These are phyloP conservation scores for Melinaea marsaeus DNA, from an alignment of 2,888 invertebrate species.

Conservation along the genomic window DNA sequence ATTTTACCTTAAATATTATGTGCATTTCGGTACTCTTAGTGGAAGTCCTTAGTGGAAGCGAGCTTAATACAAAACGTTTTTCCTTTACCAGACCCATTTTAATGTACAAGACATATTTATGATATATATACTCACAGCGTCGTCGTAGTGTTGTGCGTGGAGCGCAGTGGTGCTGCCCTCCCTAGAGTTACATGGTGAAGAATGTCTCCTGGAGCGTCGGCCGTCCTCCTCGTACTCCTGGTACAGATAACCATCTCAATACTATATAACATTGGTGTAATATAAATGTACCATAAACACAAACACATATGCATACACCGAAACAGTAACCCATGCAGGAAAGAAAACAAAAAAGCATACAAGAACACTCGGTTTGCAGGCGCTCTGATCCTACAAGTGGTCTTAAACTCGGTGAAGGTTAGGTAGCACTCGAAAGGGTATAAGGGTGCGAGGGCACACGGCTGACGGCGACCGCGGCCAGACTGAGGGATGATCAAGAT, in stretches of 20 bases:
- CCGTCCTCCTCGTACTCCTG: conserved; percentile 85
- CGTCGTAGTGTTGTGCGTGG: conserved; percentile 80
- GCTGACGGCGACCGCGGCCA: conserved; percentile 49
- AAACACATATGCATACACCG: conserved; percentile 24
- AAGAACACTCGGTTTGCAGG: conserved; percentile 20
- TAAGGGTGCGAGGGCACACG: conserved; percentile 46
- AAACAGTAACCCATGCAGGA: conserved; percentile 43
- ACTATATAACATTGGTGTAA: neutral
- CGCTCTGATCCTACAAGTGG: conserved; percentile 12
- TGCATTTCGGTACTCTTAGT: too few species aligned
- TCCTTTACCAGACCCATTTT: too few species aligned
- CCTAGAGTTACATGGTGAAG: conserved; percentile 83
- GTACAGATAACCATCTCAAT: conserved; percentile 2
- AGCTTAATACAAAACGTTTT: too few species aligned
- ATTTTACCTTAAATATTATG: neutral
- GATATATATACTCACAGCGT: conserved; percentile 71
- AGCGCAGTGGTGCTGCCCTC: conserved; percentile 82
- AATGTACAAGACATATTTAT: too few species aligned
- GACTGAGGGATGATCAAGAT: conserved; percentile 57
- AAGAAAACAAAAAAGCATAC: conserved; percentile 37
- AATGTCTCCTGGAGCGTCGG: conserved; percentile 79
- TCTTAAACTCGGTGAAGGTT: neutral
- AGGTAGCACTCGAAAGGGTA: conserved; percentile 34
- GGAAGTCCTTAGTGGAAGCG: too few species aligned
- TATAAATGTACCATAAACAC: conserved; percentile 11